Evolutionary conservation across 2,113 vertebrate genomes (phyloP).

Genomic region (Pelodiscus sinensis): DNA sequence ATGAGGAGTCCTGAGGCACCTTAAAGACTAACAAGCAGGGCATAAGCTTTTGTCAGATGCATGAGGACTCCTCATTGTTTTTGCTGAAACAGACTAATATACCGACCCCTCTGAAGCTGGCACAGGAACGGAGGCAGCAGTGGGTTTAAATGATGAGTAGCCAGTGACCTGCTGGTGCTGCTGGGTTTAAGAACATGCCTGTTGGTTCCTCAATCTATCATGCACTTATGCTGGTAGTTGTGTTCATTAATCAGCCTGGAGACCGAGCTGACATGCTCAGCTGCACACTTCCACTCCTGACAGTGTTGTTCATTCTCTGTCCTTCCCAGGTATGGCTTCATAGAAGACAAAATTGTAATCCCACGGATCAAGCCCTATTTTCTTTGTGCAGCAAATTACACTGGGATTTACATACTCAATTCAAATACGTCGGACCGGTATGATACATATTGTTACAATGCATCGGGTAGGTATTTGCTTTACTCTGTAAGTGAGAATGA

Average conservation of each 20-base stretch:
- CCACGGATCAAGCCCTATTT: slow-evolving; percentile 79
- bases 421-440: slow-evolving; percentile 41
- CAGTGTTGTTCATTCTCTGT: neutral
- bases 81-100: too few species aligned
- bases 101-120: neutral
- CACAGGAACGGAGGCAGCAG: neutral
- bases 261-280: neutral
- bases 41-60: too few species aligned
- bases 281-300: neutral
- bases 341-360: slow-evolving; percentile 78
- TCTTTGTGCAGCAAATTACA: slow-evolving; percentile 84
- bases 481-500: neutral
- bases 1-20: too few species aligned
- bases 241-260: neutral
- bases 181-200: neutral
- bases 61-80: too few species aligned
- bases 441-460: slow-evolving; percentile 89
- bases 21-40: too few species aligned
- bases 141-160: neutral
- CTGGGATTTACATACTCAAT: slow-evolving; percentile 75
- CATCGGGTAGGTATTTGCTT: slow-evolving; percentile 76
- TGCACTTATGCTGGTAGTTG: neutral
- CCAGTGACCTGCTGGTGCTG: neutral
- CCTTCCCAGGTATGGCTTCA: slow-evolving; percentile 86
- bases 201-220: neutral